Percentiles rank a stretch among this genome's conserved stretches.
phyloP scores from a whole-genome alignment of 2,888 invertebrate genomes.

The Lithophane ornitopus region DNA sequence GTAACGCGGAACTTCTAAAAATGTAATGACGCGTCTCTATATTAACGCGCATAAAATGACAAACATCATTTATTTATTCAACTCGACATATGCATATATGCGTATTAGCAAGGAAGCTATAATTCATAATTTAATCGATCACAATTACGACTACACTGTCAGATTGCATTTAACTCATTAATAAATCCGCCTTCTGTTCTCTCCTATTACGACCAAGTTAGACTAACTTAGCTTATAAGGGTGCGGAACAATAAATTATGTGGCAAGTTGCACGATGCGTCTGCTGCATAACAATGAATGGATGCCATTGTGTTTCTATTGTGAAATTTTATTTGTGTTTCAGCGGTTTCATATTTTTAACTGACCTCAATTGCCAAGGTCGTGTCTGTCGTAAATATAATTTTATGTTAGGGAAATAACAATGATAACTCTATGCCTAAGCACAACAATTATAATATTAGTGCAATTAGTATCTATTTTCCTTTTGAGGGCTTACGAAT shows the following conservation, averaged over 20 bases:
- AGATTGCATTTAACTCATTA: constrained; percentile 30
- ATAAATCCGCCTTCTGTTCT: constrained; percentile 28
- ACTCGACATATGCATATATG: constrained; percentile 51
- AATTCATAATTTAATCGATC: constrained; percentile 52
- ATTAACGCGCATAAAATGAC: constrained; percentile 43
- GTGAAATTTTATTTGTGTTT: constrained; percentile 48
- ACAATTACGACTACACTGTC: constrained; percentile 24
- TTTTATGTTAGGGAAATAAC: constrained; percentile 20
- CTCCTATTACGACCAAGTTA: constrained; percentile 27
- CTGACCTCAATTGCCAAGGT: constrained; percentile 43
- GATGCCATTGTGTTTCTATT: constrained; percentile 43
- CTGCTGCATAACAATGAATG: constrained; percentile 47
- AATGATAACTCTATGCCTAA: constrained; percentile 5
- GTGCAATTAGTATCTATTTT: constrained; percentile 19
- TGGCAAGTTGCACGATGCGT: constrained; percentile 36
- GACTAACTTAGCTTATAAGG: constrained; percentile 19
- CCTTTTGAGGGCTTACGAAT: constrained; percentile 18
- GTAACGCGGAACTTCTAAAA: constrained; percentile 59
- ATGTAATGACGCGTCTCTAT: constrained; percentile 46
- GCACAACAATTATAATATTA: background rate
- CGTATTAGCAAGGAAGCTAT: constrained; percentile 59
- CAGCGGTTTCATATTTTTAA: constrained; percentile 50
- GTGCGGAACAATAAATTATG: constrained; percentile 38
- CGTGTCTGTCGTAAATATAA: constrained; percentile 22
- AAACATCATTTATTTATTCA: constrained; percentile 49